phyloP scores from a whole-genome alignment of 2,113 vertebrate species.

The Bombycilla garrulus region DNA sequence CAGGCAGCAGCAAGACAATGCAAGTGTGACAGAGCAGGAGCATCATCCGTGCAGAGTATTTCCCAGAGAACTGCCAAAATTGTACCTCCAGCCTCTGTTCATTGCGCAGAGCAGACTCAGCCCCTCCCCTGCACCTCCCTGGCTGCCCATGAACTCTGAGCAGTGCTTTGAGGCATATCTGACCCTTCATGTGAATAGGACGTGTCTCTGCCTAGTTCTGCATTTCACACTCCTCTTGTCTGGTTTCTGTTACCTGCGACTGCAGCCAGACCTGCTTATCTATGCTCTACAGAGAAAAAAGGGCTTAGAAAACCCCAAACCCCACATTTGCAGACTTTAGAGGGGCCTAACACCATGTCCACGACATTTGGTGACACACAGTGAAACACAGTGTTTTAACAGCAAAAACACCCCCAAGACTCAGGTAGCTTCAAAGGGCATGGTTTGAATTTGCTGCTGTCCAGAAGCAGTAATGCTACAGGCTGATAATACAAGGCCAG shows the following conservation, averaged over 20 bases:
- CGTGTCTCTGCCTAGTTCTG: neutral
- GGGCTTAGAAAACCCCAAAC: rapidly evolving
- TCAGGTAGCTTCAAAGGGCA: neutral
- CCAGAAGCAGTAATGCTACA: neutral
- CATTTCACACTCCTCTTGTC: neutral
- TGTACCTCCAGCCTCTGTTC: neutral
- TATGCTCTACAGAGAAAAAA: neutral
- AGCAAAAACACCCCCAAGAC: neutral
- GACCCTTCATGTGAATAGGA: neutral
- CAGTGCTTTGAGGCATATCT: neutral
- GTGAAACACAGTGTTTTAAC: neutral
- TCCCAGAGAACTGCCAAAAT: neutral
- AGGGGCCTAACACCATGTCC: neutral
- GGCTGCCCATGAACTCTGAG: neutral
- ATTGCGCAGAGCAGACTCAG: neutral
- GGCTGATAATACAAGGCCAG: neutral
- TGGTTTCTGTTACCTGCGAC: neutral
- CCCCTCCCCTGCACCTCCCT: neutral
- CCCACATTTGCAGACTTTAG: neutral
- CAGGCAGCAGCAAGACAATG: neutral
- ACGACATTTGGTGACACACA: neutral
- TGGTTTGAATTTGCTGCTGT: neutral
- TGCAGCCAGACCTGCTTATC: neutral
- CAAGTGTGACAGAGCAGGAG: neutral
- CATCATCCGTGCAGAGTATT: neutral